These are phyloP conservation scores for Diplolepis rosae DNA, from an alignment of 2,888 invertebrate species.

Conservation along the genomic window DNA sequence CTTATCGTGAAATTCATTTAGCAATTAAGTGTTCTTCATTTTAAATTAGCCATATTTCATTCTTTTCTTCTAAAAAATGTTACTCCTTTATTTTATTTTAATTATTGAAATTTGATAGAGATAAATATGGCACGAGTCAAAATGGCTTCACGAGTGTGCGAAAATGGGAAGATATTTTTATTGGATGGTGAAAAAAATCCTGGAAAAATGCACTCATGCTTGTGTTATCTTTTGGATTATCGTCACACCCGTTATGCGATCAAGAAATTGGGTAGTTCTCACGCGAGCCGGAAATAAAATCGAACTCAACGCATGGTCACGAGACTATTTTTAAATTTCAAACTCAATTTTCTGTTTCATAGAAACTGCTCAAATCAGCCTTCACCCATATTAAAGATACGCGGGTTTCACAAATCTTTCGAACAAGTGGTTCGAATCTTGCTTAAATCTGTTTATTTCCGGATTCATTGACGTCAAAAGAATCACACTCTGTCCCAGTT, in stretches of 20 bases:
- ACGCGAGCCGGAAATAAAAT: conserved; percentile 2
- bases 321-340: conserved; percentile 14
- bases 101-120: too few species aligned
- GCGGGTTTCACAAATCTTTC: neutral
- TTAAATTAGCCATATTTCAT: too few species aligned
- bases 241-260: neutral
- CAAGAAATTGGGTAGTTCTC: neutral
- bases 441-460: neutral
- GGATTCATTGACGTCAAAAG: neutral
- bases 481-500: neutral
- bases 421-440: conserved; percentile 6
- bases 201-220: too few species aligned
- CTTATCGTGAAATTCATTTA: too few species aligned
- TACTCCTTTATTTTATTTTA: too few species aligned
- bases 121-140: too few species aligned
- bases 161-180: too few species aligned
- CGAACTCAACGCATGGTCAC: conserved; percentile 8
- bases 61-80: too few species aligned
- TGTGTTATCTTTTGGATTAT: neutral
- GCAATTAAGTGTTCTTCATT: too few species aligned
- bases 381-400: neutral
- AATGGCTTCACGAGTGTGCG: too few species aligned
- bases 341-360: neutral
- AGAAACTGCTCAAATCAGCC: neutral
- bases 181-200: too few species aligned